Conservation (phyloP, 2,113 vertebrate genomes). For the Hypanus sabinus region DNA sequence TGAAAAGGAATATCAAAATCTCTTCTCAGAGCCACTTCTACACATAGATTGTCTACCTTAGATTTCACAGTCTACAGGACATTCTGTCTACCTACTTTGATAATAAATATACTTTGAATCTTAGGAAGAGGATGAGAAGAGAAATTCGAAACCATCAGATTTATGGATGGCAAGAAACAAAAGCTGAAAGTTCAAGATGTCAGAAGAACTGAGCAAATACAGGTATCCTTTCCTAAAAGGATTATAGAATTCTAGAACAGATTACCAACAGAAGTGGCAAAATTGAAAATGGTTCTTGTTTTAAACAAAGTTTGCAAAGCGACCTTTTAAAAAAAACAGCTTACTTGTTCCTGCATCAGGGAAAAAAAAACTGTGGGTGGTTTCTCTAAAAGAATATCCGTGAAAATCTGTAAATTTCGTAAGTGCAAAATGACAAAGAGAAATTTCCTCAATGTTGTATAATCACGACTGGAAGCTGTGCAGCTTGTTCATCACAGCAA, state of each 20-base stretch:
- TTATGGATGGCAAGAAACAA: not conserved
- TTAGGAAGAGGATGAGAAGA: no score
- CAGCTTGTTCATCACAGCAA: not conserved
- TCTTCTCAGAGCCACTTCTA: not conserved
- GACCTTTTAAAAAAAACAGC: not conserved
- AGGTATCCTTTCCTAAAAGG: not conserved
- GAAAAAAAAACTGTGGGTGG: not conserved
- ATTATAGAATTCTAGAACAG: not conserved
- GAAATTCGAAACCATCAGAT: not conserved
- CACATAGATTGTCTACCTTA: not conserved
- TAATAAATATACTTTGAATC: no score
- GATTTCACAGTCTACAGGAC: not conserved
- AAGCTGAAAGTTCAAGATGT: not conserved
- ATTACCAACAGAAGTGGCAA: not conserved
- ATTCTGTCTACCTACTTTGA: no score
- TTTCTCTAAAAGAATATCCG: not conserved
- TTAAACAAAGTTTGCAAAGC: not conserved
- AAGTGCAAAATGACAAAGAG: not conserved
- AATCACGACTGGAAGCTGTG: not conserved
- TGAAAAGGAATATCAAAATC: not conserved
- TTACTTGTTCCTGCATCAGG: not conserved
- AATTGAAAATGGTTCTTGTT: not conserved
- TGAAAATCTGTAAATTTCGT: not conserved
- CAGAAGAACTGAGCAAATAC: not conserved
- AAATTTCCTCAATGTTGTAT: not conserved